A percentile compares a stretch with the other conserved stretches of the same genome.
Conservation (phyloP, 2,888 invertebrate species). For the Podotricha telesiphe region DNA sequence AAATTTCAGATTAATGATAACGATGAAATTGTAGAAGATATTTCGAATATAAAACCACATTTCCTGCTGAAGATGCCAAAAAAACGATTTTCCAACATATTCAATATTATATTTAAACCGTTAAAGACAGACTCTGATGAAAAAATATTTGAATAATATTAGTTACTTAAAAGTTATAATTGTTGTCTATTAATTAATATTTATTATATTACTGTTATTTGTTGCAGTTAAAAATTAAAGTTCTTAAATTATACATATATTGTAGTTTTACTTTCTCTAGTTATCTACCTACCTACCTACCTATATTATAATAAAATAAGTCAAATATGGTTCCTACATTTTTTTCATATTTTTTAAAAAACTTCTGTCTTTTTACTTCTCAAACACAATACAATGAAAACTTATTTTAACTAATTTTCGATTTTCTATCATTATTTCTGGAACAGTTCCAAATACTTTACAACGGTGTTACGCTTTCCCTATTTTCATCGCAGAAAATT, state of each 20-base stretch:
- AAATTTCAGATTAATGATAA: slow-evolving; percentile 32
- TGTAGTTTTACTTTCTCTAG: background rate
- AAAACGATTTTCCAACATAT: slow-evolving; percentile 46
- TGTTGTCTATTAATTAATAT: slow-evolving; percentile 28
- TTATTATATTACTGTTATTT: slow-evolving; percentile 7
- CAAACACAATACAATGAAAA: slow-evolving; percentile 47
- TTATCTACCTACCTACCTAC: background rate
- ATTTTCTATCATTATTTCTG: slow-evolving; percentile 79
- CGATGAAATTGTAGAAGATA: slow-evolving; percentile 32
- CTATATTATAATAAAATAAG: background rate
- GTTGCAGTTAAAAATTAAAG: background rate
- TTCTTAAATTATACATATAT: background rate
- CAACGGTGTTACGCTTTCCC: slow-evolving; percentile 80
- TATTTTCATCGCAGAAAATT: slow-evolving; percentile 82
- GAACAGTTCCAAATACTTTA: slow-evolving; percentile 74
- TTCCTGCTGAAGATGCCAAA: slow-evolving; percentile 33
- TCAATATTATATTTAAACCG: slow-evolving; percentile 49
- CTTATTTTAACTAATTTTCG: slow-evolving; percentile 64
- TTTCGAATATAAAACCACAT: slow-evolving; percentile 32
- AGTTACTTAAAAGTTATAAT: slow-evolving; percentile 36
- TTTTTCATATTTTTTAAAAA: background rate
- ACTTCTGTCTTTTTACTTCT: background rate
- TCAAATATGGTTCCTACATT: background rate
- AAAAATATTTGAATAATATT: slow-evolving; percentile 50
- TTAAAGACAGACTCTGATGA: slow-evolving; percentile 43